Evolutionary conservation across 2,888 invertebrate species (phyloP).

Genomic region (Oeneis ivallda): DNA sequence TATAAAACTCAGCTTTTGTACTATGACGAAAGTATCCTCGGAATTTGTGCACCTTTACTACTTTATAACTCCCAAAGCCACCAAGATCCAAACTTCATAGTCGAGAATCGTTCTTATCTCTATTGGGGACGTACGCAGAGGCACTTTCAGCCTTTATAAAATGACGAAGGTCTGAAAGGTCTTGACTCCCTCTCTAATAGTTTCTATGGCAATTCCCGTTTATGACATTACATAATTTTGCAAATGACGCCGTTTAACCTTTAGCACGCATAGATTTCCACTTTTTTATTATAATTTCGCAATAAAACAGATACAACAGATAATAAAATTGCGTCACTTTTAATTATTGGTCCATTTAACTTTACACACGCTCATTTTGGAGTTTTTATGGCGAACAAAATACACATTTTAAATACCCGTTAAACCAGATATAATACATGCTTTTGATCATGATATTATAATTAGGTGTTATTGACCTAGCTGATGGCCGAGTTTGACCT

Average conservation of each 20-base stretch:
- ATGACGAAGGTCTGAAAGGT: no score
- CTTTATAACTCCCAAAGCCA: no score
- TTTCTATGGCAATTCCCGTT: no score
- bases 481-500: conserved; percentile 30
- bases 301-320: conserved; percentile 31
- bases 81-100: no score
- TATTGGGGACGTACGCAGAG: no score
- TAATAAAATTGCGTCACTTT: conserved; percentile 28
- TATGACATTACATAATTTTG: no score
- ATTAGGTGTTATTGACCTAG: conserved; percentile 32
- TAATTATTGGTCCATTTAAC: conserved; percentile 31
- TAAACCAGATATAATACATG: conserved; percentile 22
- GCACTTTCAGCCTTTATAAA: no score
- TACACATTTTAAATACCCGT: neutral
- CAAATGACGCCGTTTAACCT: conserved; percentile 27
- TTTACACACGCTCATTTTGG: conserved; percentile 30
- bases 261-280: conserved; percentile 22
- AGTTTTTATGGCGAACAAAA: conserved; percentile 18
- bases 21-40: no score
- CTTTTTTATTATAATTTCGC: conserved; percentile 30
- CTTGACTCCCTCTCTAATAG: no score
- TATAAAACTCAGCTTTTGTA: no score
- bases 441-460: conserved; percentile 31
- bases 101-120: no score
- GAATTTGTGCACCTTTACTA: no score